Evolutionary conservation across 2,113 vertebrate genomes (phyloP), one percentile per base, ranked within the genome.

Genomic region (Spea multiplicata): DNA sequence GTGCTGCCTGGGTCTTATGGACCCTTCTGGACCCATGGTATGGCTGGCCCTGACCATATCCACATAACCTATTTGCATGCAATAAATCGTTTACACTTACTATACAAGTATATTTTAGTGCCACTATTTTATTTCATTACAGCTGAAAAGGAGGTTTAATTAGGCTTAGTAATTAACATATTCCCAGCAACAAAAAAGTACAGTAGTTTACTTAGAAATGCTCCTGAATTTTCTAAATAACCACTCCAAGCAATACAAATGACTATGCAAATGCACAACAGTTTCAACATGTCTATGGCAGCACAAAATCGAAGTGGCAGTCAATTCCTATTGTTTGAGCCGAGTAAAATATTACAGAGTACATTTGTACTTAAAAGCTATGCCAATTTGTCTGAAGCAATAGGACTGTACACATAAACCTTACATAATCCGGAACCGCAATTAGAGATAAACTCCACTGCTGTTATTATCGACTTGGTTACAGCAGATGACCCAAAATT

Each of bases 291-390:
- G 53, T 57, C 47, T 47, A 9, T 49, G 70, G 30, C 45, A 5
- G 6, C 45, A 66, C 9, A 48, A 66, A 79, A 73, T 47, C 50
- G 65, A 47, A 71, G 16, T n/a, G 50, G 47, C 14, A 55, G 61
- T 79, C 61, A 57, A 45, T 74, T 44, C 12, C 52, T 4, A 44
- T 74, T 55, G 53, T 73, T 50, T 80, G 66, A 16, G 62, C 10
- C 48, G 61, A 68, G 16, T 68, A 13, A 14, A 74, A 74, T 62
- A 12, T 80, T 74, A 74, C 69, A 72, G 48, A 79, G 49, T 13
- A 66, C 75, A 73, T 80, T 80, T 80, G 44, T 71, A 80, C 66
- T 59, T 67, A 48, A 80, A 80, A 78, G 17, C 68, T 66, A 13
- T 44, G 76, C 68, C 76, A 71, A 49, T 78, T 52, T 59, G 48